A percentile compares a stretch with the other conserved stretches of the same genome.
Evolutionary conservation across 2,888 invertebrate species (phyloP).

Genomic region (Stenodema calcarata): DNA sequence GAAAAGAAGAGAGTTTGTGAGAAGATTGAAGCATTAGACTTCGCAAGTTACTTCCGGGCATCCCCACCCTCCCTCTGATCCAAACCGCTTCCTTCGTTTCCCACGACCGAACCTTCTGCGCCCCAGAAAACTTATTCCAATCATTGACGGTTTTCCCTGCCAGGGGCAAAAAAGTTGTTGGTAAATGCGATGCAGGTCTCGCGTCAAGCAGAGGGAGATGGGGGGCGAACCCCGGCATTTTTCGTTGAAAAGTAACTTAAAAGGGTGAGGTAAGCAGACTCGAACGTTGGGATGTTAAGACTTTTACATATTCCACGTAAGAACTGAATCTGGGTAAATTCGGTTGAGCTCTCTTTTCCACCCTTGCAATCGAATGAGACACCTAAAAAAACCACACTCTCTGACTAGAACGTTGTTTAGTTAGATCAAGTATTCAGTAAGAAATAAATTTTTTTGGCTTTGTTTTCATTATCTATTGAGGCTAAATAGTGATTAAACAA

Average conservation of each 20-base stretch:
- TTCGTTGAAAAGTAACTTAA: background rate
- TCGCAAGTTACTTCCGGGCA: conserved; percentile 20
- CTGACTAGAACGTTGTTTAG: too few species aligned
- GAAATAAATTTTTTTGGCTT: too few species aligned
- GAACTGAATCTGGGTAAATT: background rate
- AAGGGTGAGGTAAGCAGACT: background rate
- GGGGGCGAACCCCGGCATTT: background rate
- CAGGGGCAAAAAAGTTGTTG: background rate
- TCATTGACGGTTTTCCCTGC: background rate
- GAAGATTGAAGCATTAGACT: conserved; percentile 32
- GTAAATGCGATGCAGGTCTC: conserved; percentile 10
- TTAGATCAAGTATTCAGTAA: too few species aligned
- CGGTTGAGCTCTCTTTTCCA: background rate
- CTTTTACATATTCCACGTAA: background rate
- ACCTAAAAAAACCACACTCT: background rate
- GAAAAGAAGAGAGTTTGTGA: background rate
- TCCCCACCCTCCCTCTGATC: background rate
- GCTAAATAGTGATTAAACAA: too few species aligned
- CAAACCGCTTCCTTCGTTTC: background rate
- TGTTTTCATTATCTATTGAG: too few species aligned
- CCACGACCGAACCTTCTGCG: background rate
- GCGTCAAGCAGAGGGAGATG: background rate
- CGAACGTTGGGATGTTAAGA: background rate
- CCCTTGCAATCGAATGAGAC: background rate
- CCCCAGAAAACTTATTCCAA: conserved; percentile 25